Conservation (phyloP, 2,113 vertebrate genomes). For the Pseudorhombus dupliciocellatus region DNA sequence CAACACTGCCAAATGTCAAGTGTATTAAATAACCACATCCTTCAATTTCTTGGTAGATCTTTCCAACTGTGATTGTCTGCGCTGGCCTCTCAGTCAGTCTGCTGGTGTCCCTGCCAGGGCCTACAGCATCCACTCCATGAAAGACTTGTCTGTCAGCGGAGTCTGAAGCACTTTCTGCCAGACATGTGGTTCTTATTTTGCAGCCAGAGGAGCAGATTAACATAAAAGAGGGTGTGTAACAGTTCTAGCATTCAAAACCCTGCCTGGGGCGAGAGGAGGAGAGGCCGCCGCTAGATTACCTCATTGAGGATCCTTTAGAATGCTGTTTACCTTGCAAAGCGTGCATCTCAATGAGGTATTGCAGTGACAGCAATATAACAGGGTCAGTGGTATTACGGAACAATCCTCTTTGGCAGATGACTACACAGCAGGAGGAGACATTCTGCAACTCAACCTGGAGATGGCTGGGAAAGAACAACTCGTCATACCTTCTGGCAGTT, state of each 20-base stretch:
- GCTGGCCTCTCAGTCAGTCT: constrained; percentile 20
- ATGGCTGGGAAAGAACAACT: background rate
- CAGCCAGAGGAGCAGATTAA: constrained; percentile 78
- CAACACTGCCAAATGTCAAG: constrained; percentile 12
- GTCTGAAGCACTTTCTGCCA: constrained; percentile 64
- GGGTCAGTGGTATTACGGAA: constrained; percentile 59
- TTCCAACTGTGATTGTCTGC: constrained; percentile 28
- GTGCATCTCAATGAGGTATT: constrained; percentile 78
- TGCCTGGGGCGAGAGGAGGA: constrained; percentile 71
- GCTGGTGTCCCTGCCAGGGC: constrained; percentile 47
- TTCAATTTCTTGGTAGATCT: constrained; percentile 34
- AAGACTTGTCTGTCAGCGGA: constrained; percentile 74
- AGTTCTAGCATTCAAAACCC: constrained; percentile 75
- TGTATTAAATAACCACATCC: constrained; percentile 54
- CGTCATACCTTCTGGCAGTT: background rate
- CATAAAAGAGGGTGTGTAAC: constrained; percentile 83
- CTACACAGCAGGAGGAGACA: constrained; percentile 6
- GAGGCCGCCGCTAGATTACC: constrained; percentile 74
- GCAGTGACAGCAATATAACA: constrained; percentile 55
- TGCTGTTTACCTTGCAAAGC: constrained; percentile 80
- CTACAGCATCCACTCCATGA: constrained; percentile 67
- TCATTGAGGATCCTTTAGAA: constrained; percentile 81
- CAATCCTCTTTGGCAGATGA: constrained; percentile 37
- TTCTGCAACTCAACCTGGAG: background rate
- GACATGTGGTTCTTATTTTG: constrained; percentile 86